Percentiles rank a stretch among this genome's conserved stretches.
Conservation (phyloP, 2,797 vertebrate species). For the Crypturellus tataupa region DNA sequence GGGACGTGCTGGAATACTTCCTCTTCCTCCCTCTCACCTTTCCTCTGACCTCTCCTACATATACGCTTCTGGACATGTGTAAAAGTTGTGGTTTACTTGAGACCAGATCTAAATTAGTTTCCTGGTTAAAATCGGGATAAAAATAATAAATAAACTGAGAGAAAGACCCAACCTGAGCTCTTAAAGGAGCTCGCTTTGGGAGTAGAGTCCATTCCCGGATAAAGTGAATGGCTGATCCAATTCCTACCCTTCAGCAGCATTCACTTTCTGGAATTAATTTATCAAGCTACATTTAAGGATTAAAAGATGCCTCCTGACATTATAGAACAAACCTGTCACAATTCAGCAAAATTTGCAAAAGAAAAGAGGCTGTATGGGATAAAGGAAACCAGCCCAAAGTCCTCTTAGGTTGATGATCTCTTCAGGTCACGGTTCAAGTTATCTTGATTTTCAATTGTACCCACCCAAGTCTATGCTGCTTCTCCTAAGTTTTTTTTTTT, state of each 20-base stretch:
- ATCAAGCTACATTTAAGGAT: conserved; percentile 73
- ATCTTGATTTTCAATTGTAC: conserved; percentile 77
- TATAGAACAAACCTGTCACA: conserved; percentile 69
- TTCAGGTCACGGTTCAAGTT: conserved; percentile 79
- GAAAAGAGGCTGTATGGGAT: conserved; percentile 52
- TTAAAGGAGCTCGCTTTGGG: conserved; percentile 39
- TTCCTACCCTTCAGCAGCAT: conserved; percentile 55
- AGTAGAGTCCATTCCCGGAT: conserved; percentile 47
- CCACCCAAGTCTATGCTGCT: conserved; percentile 45
- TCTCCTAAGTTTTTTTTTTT: conserved; percentile 27
- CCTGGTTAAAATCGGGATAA: neutral
- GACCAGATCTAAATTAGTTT: neutral
- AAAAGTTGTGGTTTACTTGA: neutral
- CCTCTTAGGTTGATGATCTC: conserved; percentile 77
- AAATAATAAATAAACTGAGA: conserved; percentile 29
- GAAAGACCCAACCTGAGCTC: conserved; percentile 47
- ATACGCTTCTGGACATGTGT: neutral
- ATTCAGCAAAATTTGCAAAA: conserved; percentile 70
- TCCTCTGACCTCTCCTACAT: rapidly evolving
- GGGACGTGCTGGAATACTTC: neutral
- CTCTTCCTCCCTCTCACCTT: neutral
- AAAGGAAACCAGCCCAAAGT: conserved; percentile 62
- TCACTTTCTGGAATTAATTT: conserved; percentile 75
- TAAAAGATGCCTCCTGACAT: conserved; percentile 69
- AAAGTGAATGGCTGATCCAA: conserved; percentile 58